Conservation (phyloP, 2,888 invertebrate genomes). For the Serripes groenlandicus region DNA sequence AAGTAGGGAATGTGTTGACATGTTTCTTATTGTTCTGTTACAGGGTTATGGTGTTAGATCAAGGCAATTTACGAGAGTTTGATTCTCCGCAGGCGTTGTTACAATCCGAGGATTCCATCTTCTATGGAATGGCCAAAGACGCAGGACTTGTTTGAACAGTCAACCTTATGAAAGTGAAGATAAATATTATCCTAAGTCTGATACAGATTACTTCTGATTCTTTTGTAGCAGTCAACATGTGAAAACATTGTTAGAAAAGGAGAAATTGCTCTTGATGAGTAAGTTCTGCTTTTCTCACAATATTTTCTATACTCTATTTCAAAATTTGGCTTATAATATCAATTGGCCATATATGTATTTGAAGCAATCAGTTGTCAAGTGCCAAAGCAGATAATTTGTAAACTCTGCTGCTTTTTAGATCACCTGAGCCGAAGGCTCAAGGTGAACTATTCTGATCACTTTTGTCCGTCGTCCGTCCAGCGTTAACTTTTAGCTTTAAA, state of each 20-base stretch:
- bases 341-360: no score
- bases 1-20: not conserved
- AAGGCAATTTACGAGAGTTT: slow-evolving; percentile 82
- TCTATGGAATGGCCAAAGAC: slow-evolving; percentile 84
- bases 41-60: slow-evolving; percentile 84
- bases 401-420: no score
- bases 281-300: slow-evolving; percentile 3
- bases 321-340: no score
- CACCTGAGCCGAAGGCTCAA: no score
- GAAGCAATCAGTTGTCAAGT: no score
- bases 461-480: no score
- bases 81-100: slow-evolving; percentile 78
- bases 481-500: no score
- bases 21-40: slow-evolving; percentile 47
- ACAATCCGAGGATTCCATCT: slow-evolving; percentile 75
- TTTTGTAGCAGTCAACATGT: not conserved
- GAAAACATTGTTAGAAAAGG: slow-evolving; percentile 2
- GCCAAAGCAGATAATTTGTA: no score
- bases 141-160: slow-evolving; percentile 83
- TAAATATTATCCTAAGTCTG: no score
- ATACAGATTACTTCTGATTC: no score
- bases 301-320: slow-evolving; percentile 12
- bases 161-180: no score
- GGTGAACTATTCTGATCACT: no score
- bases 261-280: not conserved